A percentile compares a stretch with the other conserved stretches of the same genome.
phyloP scores from a whole-genome alignment of 2,888 invertebrate species.

The Deladenus siricidicola region DNA sequence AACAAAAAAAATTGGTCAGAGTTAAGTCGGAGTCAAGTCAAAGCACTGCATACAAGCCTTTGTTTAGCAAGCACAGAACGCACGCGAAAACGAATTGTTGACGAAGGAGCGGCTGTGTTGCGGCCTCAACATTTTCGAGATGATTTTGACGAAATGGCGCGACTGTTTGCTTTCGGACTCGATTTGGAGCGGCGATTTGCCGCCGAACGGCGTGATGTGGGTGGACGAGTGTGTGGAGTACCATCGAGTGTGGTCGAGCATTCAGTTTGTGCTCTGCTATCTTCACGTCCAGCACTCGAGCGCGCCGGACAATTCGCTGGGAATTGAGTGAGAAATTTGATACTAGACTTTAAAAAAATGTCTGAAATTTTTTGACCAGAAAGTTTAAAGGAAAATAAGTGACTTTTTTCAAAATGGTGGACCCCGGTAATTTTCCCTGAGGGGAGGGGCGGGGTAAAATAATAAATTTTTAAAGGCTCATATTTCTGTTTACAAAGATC shows the following conservation, averaged over 20 bases:
- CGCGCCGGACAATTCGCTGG: slow-evolving; percentile 53
- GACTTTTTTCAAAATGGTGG: no score
- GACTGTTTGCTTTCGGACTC: slow-evolving; percentile 60
- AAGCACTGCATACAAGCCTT: not conserved
- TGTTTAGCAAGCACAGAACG: slow-evolving; percentile 79
- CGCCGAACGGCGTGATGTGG: slow-evolving; percentile 85
- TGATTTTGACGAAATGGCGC: slow-evolving; percentile 77
- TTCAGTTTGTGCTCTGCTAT: slow-evolving; percentile 95
- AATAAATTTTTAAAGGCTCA: no score
- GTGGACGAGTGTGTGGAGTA: slow-evolving; percentile 95
- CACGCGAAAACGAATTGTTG: slow-evolving; percentile 85
- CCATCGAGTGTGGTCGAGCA: slow-evolving; percentile 89
- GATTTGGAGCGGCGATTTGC: slow-evolving; percentile 54
- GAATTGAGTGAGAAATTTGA: slow-evolving; percentile 19
- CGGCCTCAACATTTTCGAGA: slow-evolving; percentile 91
- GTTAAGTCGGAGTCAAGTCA: no score
- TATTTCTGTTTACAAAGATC: no score
- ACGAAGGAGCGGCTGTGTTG: slow-evolving; percentile 94
- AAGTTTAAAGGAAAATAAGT: no score
- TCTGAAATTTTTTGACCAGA: no score
- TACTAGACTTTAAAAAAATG: no score
- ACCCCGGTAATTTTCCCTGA: no score
- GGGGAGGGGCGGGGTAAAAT: no score
- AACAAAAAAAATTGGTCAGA: no score
- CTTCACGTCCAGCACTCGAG: slow-evolving; percentile 75